Percentiles rank a stretch among this genome's conserved stretches.
Conservation (phyloP, 2,113 vertebrate genomes). For the Trinectes maculatus region DNA sequence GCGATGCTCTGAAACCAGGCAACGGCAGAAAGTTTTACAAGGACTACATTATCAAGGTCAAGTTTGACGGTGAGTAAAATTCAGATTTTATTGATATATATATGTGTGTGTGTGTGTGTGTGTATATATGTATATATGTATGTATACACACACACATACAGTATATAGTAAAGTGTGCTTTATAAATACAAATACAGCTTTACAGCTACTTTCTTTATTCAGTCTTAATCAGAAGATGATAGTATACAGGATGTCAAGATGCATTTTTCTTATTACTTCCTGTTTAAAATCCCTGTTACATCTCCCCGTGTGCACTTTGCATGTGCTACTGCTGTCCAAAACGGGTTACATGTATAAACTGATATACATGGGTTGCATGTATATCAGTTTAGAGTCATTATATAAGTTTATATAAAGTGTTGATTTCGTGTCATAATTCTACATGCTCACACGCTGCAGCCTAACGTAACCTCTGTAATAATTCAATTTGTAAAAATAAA, state of each 20-base stretch:
- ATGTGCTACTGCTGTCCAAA: slow-evolving; percentile 7
- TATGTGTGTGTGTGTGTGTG: too few relatives aligned
- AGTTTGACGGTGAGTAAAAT: slow-evolving; percentile 91
- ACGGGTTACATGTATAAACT: slow-evolving; percentile 3
- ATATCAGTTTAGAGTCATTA: slow-evolving; percentile 35
- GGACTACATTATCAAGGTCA: slow-evolving; percentile 96
- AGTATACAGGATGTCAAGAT: background rate
- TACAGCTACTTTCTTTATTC: too few relatives aligned
- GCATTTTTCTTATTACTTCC: background rate
- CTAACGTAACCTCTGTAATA: slow-evolving; percentile 41
- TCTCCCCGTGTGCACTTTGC: slow-evolving; percentile 11
- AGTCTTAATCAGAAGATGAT: too few relatives aligned
- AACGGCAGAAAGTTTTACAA: slow-evolving; percentile 95
- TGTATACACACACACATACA: too few relatives aligned
- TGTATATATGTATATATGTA: too few relatives aligned
- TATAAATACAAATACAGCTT: too few relatives aligned
- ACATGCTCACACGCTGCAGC: slow-evolving; percentile 34
- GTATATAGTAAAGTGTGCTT: too few relatives aligned
- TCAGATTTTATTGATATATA: too few relatives aligned
- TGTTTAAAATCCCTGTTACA: background rate
- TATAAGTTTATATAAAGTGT: slow-evolving; percentile 36
- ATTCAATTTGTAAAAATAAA: slow-evolving; percentile 56
- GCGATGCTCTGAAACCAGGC: slow-evolving; percentile 90
- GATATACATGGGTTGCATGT: too few relatives aligned
- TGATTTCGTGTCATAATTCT: slow-evolving; percentile 25